Evolutionary conservation across 2,797 vertebrate genomes (phyloP).

Genomic region (Parambassis ranga): DNA sequence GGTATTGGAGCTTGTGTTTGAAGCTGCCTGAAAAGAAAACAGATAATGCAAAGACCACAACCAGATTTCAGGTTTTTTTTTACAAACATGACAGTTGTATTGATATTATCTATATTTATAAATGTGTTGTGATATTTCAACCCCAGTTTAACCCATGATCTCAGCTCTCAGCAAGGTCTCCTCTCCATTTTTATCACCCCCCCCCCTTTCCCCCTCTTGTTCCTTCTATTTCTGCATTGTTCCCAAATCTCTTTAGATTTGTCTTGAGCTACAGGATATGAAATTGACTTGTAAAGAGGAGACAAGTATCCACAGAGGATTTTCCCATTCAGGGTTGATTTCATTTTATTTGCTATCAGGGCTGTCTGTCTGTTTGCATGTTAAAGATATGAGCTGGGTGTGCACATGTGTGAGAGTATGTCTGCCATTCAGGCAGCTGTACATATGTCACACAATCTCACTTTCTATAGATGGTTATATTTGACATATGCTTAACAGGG

Average conservation of each 20-base stretch:
- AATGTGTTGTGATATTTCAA: slow-evolving; percentile 47
- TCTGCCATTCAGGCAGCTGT: slow-evolving; percentile 67
- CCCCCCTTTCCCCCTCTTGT: slow-evolving; percentile 20
- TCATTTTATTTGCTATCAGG: slow-evolving; percentile 70
- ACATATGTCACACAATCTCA: slow-evolving; percentile 70
- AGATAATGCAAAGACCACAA: no score
- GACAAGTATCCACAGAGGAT: slow-evolving; percentile 75
- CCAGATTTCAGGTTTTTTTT: no score
- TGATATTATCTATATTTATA: slow-evolving; percentile 25
- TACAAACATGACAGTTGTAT: slow-evolving; percentile 22
- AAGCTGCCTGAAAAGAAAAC: no score
- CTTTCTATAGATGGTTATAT: slow-evolving; percentile 77
- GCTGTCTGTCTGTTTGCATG: slow-evolving; percentile 73
- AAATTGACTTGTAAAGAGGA: slow-evolving; percentile 77
- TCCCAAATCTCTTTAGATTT: slow-evolving; percentile 73
- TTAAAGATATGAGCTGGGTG: slow-evolving; percentile 65
- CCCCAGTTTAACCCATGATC: slow-evolving; percentile 48
- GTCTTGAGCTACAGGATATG: slow-evolving; percentile 66
- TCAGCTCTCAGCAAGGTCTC: slow-evolving; percentile 10
- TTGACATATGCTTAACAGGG: slow-evolving; percentile 82
- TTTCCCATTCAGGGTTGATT: slow-evolving; percentile 76
- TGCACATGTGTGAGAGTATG: slow-evolving; percentile 16
- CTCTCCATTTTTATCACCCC: slow-evolving; percentile 10
- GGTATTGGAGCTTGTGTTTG: no score
- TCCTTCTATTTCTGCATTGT: slow-evolving; percentile 33